Conservation (phyloP, 2,113 vertebrate genomes). For the Garra rufa region DNA sequence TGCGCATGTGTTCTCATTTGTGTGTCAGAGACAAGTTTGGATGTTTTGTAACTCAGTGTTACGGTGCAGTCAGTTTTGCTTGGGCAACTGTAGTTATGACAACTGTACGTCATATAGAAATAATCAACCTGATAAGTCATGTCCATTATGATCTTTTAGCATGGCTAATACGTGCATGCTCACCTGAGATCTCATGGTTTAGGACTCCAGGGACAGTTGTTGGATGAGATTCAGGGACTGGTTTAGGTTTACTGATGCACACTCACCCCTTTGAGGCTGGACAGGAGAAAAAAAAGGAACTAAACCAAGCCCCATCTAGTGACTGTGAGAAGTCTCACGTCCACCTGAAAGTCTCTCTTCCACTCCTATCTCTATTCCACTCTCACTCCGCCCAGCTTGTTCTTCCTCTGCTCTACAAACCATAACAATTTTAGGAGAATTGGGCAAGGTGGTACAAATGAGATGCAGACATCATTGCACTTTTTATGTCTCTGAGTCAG, state of each 20-base stretch:
- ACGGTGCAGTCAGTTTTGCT: not conserved
- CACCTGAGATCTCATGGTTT: not conserved
- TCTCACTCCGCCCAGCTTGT: conserved; percentile 3
- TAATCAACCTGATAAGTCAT: not conserved
- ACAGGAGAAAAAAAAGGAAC: not conserved
- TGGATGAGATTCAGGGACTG: conserved; percentile 21
- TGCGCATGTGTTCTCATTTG: conserved; percentile 16
- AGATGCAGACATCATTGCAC: not conserved
- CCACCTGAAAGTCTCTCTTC: conserved; percentile 44
- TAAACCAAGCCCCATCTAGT: conserved; percentile 19
- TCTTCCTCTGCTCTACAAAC: not conserved
- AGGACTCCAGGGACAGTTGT: conserved; percentile 31
- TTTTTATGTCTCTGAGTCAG: not conserved
- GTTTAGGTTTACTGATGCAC: conserved; percentile 26
- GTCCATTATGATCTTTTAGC: not conserved
- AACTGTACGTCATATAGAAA: not conserved
- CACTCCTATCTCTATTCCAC: not conserved
- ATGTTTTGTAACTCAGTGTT: not conserved
- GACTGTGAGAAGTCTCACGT: conserved; percentile 53
- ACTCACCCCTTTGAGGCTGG: not conserved
- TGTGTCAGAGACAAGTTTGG: not conserved
- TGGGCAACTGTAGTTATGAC: not conserved
- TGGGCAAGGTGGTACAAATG: not conserved
- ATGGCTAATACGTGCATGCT: not conserved
- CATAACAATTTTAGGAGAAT: not conserved